Evolutionary conservation across 2,113 vertebrate species (phyloP).

Genomic region (Oncorhynchus mykiss): DNA sequence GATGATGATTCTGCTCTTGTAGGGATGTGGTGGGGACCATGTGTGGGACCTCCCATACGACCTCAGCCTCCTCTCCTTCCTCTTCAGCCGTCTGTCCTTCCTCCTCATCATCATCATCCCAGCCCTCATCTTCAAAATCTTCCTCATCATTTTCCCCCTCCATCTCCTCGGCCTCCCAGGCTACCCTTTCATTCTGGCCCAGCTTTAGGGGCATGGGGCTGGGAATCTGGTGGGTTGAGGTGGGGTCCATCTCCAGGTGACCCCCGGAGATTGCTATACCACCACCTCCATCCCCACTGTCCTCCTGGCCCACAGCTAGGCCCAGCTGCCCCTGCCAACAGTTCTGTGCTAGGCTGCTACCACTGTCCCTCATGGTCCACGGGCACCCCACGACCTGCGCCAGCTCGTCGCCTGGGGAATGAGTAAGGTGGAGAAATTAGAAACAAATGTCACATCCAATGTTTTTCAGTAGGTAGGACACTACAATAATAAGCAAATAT

Average conservation of each 20-base stretch:
- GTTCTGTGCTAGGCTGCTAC: slow-evolving; percentile 78
- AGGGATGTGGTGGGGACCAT: slow-evolving; percentile 32
- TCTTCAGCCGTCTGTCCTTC: slow-evolving; percentile 49
- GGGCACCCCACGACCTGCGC: slow-evolving; percentile 78
- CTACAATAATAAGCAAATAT: no score
- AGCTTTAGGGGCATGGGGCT: slow-evolving; percentile 70
- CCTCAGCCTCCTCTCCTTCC: slow-evolving; percentile 47
- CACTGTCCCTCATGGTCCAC: slow-evolving; percentile 82
- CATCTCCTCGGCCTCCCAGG: slow-evolving; percentile 62
- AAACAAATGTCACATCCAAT: no score
- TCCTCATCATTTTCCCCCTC: slow-evolving; percentile 50
- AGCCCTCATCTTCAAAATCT: slow-evolving; percentile 36
- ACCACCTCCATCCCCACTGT: slow-evolving; percentile 58
- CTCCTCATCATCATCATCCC: slow-evolving; percentile 45
- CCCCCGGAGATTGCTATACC: slow-evolving; percentile 67
- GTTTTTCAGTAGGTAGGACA: no score
- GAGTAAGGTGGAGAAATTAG: background rate
- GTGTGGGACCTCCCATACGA: slow-evolving; percentile 60
- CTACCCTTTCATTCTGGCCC: slow-evolving; percentile 65
- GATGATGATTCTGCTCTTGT: background rate
- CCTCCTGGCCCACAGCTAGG: slow-evolving; percentile 73
- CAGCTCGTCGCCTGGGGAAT: slow-evolving; percentile 71
- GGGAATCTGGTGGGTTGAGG: slow-evolving; percentile 67
- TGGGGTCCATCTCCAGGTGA: slow-evolving; percentile 68
- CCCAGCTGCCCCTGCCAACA: slow-evolving; percentile 80